Evolutionary conservation across 2,113 vertebrate genomes (phyloP), one percentile per base, ranked within the genome.

Genomic region (Antechinus flavipes): DNA sequence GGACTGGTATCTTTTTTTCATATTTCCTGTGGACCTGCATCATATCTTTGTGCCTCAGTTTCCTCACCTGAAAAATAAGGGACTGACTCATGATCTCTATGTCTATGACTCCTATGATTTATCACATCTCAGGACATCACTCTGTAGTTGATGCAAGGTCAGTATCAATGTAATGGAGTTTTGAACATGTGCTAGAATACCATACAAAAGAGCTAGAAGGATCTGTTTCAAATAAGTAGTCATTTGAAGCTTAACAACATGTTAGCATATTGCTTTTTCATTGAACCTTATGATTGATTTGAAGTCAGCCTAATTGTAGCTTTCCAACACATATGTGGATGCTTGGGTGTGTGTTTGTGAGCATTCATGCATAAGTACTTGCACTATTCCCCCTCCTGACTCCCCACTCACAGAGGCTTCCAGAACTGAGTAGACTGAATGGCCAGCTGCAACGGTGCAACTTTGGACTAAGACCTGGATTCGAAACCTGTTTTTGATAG

Each of bases 221-320:
- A 1, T 68, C 92, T 35, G 30, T 14, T 94, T 68, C 92, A 94
- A 94, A 54, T 68, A 49, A 35, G 84, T 68, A n/a, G 24, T 93
- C 46, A 35, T 94, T 76, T 52, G 25, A 89, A 49, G 2, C 53
- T 49, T 54, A 90, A 89, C 68, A 35, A 25, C 55, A 92, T 92
- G 42, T 96, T 94, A 92, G 27, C 84, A 68, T 55, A 90, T 35
- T 93, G 22, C 92, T 93, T 94, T 96, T 61, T 95, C 52, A 30
- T 19, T 92, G 54, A 94, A 89, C 94, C 58, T 49, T 35, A 84
- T 16, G 58, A 84, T 9, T 93, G 27, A 92, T 30, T 1, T 54
- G 90, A 50, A 76, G 54, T 93, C 93, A 55, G 68, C 96, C n/a
- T 84, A 42, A 42, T 22, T 84, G n/a, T 8, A 84, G 35, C 14